phyloP scores from a whole-genome alignment of 2,797 vertebrate species.

The Peromyscus eremicus region DNA sequence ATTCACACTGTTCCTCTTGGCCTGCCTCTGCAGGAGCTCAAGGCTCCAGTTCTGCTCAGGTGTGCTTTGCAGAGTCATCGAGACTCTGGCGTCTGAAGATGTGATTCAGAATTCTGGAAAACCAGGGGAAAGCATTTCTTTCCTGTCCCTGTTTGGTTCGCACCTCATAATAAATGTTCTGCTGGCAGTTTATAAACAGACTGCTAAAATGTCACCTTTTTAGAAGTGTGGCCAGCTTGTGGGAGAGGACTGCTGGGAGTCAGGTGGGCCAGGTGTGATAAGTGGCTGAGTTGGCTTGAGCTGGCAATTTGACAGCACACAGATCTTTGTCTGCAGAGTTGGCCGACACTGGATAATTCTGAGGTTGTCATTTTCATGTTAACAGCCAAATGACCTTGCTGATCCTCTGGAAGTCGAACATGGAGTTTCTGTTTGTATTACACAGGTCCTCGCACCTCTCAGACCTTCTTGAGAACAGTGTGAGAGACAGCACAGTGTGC shows the following conservation, averaged over 20 bases:
- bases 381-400: not conserved
- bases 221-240: conserved; percentile 49
- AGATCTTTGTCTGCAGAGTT: not conserved
- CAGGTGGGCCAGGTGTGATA: not conserved
- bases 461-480: not conserved
- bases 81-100: not conserved
- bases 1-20: not conserved
- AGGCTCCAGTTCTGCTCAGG: not conserved
- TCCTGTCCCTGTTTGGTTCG: conserved; percentile 25
- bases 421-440: not conserved
- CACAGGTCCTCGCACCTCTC: not conserved
- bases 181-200: conserved; percentile 80
- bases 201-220: conserved; percentile 77
- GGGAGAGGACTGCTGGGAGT: conserved; percentile 27
- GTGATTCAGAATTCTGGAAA: not conserved
- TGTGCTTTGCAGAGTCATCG: not conserved
- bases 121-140: not conserved
- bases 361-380: not conserved
- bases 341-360: not conserved
- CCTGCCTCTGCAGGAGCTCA: not conserved
- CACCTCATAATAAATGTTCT: conserved; percentile 75
- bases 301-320: not conserved
- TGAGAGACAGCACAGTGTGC: not conserved
- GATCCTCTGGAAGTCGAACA: not conserved
- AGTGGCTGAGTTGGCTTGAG: not conserved